Conservation (phyloP, 2,888 invertebrate species). For the Nemotelus pantherinus region DNA sequence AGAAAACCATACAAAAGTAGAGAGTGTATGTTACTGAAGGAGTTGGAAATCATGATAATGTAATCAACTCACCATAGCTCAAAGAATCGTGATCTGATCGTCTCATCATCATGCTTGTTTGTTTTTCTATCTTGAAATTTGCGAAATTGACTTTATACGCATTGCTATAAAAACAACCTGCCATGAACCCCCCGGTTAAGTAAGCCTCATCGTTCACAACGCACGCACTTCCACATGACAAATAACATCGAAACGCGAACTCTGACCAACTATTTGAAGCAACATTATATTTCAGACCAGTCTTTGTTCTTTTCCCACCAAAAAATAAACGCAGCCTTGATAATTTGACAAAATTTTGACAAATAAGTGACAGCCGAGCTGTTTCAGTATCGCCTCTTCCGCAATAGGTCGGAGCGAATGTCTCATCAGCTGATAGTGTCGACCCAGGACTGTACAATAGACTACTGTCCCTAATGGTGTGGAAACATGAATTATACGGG, state of each 20-base stretch:
- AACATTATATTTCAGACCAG: constrained; percentile 16
- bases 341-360: neutral
- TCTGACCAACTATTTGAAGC: neutral
- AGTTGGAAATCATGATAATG: too few relatives aligned
- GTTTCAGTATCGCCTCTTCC: too few relatives aligned
- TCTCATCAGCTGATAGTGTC: too few relatives aligned
- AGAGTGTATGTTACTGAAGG: neutral
- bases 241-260: constrained; percentile 33
- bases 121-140: neutral
- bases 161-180: neutral
- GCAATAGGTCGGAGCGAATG: too few relatives aligned
- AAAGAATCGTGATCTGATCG: constrained; percentile 17
- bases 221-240: neutral
- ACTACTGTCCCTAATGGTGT: too few relatives aligned
- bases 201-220: constrained; percentile 1
- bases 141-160: constrained; percentile 21
- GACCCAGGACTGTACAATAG: too few relatives aligned
- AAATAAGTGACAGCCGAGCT: too few relatives aligned
- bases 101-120: constrained; percentile 24
- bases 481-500: too few relatives aligned
- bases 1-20: neutral
- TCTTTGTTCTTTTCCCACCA: constrained; percentile 31
- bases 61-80: neutral
- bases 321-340: neutral
- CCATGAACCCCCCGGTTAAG: constrained; percentile 25